Conservation (phyloP, 2,888 invertebrate species). For the Escarpia spicata region DNA sequence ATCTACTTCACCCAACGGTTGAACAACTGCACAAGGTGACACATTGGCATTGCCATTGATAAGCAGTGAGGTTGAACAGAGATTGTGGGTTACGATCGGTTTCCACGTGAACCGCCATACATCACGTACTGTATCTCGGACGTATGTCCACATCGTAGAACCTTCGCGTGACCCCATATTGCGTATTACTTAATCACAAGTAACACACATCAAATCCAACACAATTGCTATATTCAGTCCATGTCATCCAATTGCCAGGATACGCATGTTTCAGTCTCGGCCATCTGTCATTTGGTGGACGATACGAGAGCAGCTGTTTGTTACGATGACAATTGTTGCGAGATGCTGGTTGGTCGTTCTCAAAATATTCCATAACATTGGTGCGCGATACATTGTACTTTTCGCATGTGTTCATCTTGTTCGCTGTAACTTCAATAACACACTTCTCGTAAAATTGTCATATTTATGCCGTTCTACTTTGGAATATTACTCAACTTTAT, state of each 20-base stretch:
- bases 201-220: background rate
- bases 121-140: background rate
- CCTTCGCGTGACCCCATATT: conserved; percentile 13
- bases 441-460: background rate
- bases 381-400: background rate
- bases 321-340: background rate
- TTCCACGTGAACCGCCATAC: background rate
- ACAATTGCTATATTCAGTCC: background rate
- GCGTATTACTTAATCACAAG: background rate
- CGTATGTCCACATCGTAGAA: background rate
- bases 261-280: background rate
- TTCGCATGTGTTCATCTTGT: conserved; percentile 6
- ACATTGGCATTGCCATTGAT: background rate
- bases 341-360: conserved; percentile 12
- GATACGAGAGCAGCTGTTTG: background rate
- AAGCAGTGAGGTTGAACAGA: background rate
- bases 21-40: background rate
- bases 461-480: background rate
- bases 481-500: background rate
- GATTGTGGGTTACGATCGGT: background rate
- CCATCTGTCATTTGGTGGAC: background rate
- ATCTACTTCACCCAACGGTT: background rate
- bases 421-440: conserved; percentile 9
- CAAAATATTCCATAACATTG: background rate
- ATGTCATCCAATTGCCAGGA: background rate